phyloP scores from a whole-genome alignment of 2,113 vertebrate species.

The Hucho hucho region DNA sequence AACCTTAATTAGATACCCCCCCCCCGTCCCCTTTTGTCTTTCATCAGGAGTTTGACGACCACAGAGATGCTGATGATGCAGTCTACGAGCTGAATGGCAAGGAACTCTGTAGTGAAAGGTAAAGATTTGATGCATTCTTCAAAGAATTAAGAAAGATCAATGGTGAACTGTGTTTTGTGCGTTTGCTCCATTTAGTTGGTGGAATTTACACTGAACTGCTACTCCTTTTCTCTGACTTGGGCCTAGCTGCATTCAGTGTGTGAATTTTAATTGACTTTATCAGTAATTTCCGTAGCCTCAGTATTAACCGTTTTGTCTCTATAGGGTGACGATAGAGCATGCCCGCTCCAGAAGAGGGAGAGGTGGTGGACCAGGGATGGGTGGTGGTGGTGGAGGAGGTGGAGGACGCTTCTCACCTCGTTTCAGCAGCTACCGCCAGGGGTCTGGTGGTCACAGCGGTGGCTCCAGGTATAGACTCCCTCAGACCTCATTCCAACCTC shows the following conservation, averaged over 20 bases:
- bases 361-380: conserved; percentile 54
- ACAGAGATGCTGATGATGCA: conserved; percentile 91
- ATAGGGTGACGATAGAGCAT: conserved; percentile 87
- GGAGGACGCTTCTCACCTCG: conserved; percentile 76
- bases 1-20: neutral
- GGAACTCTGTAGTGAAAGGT: conserved; percentile 91
- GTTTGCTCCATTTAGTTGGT: too few relatives aligned
- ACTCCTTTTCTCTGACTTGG: too few relatives aligned
- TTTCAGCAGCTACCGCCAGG: conserved; percentile 79
- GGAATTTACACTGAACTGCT: too few relatives aligned
- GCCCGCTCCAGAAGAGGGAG: conserved; percentile 81
- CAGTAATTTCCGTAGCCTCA: too few relatives aligned
- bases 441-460: conserved; percentile 67
- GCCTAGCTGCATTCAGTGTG: too few relatives aligned
- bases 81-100: conserved; percentile 92
- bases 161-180: too few relatives aligned
- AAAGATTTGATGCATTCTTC: neutral
- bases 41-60: conserved; percentile 88
- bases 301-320: neutral
- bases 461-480: conserved; percentile 73
- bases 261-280: too few relatives aligned
- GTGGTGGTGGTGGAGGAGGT: conserved; percentile 25
- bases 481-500: too few relatives aligned
- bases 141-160: too few relatives aligned
- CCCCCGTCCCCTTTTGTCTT: neutral